These are phyloP conservation scores for Meriones psammophilus DNA, from an alignment of 2,797 vertebrate genomes.

Conservation along the genomic window DNA sequence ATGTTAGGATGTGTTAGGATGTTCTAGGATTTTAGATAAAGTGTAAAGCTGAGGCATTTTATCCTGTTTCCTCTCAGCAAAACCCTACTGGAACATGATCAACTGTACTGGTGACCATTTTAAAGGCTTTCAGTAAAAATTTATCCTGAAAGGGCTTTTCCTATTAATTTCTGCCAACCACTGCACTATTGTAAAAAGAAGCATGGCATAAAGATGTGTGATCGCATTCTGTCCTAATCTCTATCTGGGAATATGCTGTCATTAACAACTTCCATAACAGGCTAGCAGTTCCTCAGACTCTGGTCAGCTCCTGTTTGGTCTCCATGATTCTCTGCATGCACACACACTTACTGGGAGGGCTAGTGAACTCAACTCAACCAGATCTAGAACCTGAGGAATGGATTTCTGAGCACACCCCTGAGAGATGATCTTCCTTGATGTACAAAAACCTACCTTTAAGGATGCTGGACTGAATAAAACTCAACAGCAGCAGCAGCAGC, in stretches of 20 bases:
- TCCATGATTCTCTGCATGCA: background rate
- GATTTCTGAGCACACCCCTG: background rate
- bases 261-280: background rate
- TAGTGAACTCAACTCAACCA: background rate
- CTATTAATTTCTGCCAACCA: background rate
- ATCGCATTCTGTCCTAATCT: background rate
- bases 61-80: background rate
- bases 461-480: background rate
- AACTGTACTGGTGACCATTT: background rate
- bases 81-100: background rate
- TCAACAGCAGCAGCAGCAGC: background rate
- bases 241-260: background rate
- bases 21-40: background rate
- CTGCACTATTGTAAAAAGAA: background rate
- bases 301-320: too few species aligned
- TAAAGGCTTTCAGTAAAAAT: background rate
- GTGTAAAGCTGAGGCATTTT: background rate
- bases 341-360: background rate
- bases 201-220: background rate
- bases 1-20: background rate
- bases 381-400: background rate
- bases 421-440: background rate
- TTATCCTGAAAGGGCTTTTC: background rate
- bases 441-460: background rate
- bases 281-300: background rate